Evolutionary conservation across 1,140 invertebrate species (phyloP), one percentile per base, ranked within the genome.

Genomic region (Teleogryllus occipitalis): DNA sequence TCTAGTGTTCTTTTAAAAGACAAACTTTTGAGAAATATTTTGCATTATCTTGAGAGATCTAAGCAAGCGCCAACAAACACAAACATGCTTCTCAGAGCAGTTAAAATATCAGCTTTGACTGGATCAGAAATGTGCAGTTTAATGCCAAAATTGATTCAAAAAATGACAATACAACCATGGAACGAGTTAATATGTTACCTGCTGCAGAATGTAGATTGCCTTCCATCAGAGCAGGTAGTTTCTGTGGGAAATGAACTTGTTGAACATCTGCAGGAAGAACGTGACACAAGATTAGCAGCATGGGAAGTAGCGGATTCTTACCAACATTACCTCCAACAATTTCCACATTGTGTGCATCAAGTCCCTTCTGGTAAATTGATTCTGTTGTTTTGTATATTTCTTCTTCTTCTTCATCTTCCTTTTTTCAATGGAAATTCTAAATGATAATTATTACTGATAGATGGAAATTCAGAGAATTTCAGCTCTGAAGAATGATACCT

Each of bases 1-100:
- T 46, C 84, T 18, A 80, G 85, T 74, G n/a, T 74, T 0, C 82
- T 83, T 8, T 86, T 84, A 75, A 83, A 82, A 82, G 80, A 84
- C n/a, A 86, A 86, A 82, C 82, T 85, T 8, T 79, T 85, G 6
- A 14, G 27, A 0, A 75, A 84, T 74, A 80, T 87, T 47, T 80
- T 78, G 78, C 78, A 75, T 46, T 81, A 79, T 27, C 72, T 85
- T 39, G 81, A 84, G 73, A 79, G 84, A 81, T 65, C 54, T 3
- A 18, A 18, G 54, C 10, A 65, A 65, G 54, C 18, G 10, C 54
- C 54, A 10, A 14, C 54, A 10, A 65, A 65, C 10, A 14, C 54
- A 65, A 18, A 65, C 18, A 65, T 18, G 10, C 54, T 65, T 14
- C 2, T 65, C 10, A 65, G 10, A 65, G 54, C 54, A 3, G 54